Conservation (phyloP, 2,113 vertebrate species). For the Saguinus imperator region DNA sequence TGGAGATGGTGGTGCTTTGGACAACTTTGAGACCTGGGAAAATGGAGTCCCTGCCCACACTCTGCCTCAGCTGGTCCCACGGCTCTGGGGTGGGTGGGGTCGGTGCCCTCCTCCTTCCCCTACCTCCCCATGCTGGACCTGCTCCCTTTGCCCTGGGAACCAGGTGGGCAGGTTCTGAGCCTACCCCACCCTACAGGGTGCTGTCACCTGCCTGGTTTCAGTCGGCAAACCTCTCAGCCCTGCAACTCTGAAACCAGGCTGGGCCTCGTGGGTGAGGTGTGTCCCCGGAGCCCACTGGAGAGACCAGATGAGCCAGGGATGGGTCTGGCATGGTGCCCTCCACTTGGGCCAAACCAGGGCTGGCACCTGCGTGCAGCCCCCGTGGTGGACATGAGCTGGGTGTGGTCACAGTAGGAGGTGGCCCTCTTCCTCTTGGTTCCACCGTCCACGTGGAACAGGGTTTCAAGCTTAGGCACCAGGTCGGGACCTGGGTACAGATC, state of each 20-base stretch:
- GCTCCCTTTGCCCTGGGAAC: conserved; percentile 35
- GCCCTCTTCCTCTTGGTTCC: accelerated
- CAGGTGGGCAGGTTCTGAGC: conserved; percentile 60
- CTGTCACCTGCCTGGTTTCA: conserved; percentile 61
- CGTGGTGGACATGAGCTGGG: accelerated
- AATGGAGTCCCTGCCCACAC: background rate
- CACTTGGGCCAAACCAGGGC: background rate
- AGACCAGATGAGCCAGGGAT: conserved; percentile 27
- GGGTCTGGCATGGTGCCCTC: background rate
- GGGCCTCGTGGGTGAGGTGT: conserved; percentile 22
- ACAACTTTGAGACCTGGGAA: accelerated
- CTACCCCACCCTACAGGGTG: background rate
- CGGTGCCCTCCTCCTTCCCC: background rate
- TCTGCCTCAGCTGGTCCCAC: background rate
- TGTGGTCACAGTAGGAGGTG: background rate
- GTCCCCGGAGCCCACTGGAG: conserved; percentile 47
- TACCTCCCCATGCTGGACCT: background rate
- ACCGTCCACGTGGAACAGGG: accelerated
- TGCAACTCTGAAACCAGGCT: conserved; percentile 9
- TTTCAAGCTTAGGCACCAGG: background rate
- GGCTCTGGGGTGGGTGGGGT: background rate
- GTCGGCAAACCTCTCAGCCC: conserved; percentile 21
- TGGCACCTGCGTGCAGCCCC: background rate
- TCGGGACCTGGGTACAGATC: background rate
- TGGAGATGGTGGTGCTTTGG: background rate